Evolutionary conservation across 2,797 vertebrate species (phyloP), one percentile per base, ranked within the genome.

Genomic region (Micrastur ruficollis): DNA sequence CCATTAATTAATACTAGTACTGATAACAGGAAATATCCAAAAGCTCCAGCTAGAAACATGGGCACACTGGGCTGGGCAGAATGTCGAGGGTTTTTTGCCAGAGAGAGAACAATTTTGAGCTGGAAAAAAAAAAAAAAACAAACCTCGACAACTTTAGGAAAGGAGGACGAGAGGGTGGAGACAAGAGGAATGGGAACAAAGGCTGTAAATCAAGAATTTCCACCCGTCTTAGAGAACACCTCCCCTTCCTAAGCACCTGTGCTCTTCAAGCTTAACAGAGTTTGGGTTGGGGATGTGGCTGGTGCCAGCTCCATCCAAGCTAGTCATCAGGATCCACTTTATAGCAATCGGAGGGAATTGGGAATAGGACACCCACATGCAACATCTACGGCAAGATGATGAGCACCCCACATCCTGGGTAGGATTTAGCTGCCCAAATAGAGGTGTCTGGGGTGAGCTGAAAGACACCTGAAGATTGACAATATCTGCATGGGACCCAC

Each of bases 291-390:
- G 6, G 49, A 67, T 32, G 65, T 8, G 40, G 63, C 26, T 82
- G 42, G 3, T 58, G 56, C 50, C 55, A 70, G 34, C 32, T 75
- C 44, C 70, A 92, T 6, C 58, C 66, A 68, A n/a, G 5, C 7
- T 10, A 67, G 8, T 4, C 27, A 61, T 46, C 9, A 31, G 53
- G 59, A 83, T 29, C 26, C 50, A 27, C 9, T 61, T 36, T 6
- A 40, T 0, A 81, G 26, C 6, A 6, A 15, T 5, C 1, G 0
- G 19, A 56, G 11, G n/a, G 8, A 78, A 72, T 0, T 53, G 6
- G 40, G 40, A 78, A 61, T 2, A 89, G 44, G 44, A 78, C 32
- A 17, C 9, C 21, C 44, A n/a, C 3, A 70, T 8, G 8, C 12
- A 92, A 47, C 21, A 59, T 8, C 9, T 36, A 26, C 1, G 22